phyloP scores from a whole-genome alignment of 2,888 invertebrate species.

The Temnothorax ravouxi region DNA sequence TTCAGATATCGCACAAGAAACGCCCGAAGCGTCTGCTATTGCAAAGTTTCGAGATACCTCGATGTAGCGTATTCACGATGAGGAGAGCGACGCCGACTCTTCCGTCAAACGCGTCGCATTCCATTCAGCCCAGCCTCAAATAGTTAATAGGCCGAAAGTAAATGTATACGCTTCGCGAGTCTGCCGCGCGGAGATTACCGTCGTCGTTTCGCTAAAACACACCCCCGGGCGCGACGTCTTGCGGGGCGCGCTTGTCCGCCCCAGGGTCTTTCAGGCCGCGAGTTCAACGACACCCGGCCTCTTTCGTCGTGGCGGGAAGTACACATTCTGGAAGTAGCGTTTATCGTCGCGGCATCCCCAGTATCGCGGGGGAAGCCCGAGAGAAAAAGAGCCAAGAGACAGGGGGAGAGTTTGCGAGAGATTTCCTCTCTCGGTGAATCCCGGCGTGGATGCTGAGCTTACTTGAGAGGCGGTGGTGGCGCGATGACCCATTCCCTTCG shows the following conservation, averaged over 20 bases:
- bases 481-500: constrained; percentile 14
- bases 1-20: not conserved
- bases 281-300: constrained; percentile 63
- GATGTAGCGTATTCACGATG: constrained; percentile 25
- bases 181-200: constrained; percentile 67
- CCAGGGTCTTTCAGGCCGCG: constrained; percentile 65
- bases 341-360: constrained; percentile 24
- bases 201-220: constrained; percentile 48
- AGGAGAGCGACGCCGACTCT: constrained; percentile 1
- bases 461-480: not conserved
- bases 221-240: constrained; percentile 59
- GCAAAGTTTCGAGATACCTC: not conserved
- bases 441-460: not conserved
- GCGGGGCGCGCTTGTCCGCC: constrained; percentile 55
- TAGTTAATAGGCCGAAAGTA: constrained; percentile 37
- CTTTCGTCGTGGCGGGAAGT: constrained; percentile 41
- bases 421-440: constrained; percentile 7
- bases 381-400: not conserved
- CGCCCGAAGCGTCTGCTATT: not conserved
- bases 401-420: not conserved
- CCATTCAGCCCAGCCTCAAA: constrained; percentile 30
- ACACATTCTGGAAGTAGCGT: constrained; percentile 65
- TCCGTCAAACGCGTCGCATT: constrained; percentile 23
- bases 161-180: constrained; percentile 39
- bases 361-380: not conserved